Conservation (phyloP, 30 jellyfish, hydroid and myxozoan genomes). For the Phacellophora camtschatica region DNA sequence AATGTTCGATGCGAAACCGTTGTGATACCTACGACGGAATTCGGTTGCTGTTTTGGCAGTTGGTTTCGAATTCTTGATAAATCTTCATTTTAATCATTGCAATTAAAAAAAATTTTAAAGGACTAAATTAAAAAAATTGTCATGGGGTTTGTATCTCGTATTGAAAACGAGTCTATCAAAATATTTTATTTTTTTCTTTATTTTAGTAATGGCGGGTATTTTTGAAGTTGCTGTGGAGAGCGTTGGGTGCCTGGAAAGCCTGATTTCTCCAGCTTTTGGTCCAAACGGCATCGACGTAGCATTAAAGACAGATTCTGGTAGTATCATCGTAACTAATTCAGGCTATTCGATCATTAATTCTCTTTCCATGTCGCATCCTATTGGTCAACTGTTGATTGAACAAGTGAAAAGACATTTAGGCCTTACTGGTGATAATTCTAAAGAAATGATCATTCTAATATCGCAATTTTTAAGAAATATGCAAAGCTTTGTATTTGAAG, state of each 20-base stretch:
- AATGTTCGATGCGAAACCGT: too few species aligned
- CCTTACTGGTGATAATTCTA: constrained; percentile 55
- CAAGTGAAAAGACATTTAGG: constrained; percentile 17
- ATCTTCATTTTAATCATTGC: too few species aligned
- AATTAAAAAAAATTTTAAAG: too few species aligned
- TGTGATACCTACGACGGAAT: too few species aligned
- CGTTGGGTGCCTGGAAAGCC: background rate
- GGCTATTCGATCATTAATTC: constrained; percentile 37
- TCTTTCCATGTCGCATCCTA: constrained; percentile 39
- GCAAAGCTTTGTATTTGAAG: background rate
- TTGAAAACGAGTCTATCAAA: too few species aligned
- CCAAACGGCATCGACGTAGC: constrained; percentile 74
- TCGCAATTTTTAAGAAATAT: constrained; percentile 6
- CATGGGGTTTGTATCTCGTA: too few species aligned
- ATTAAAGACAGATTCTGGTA: constrained; percentile 47
- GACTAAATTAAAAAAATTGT: too few species aligned
- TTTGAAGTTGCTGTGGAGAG: constrained; percentile 39
- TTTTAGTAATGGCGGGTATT: constrained; percentile 43
- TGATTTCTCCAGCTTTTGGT: constrained; percentile 45
- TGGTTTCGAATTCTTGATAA: too few species aligned
- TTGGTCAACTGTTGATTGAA: constrained; percentile 9
- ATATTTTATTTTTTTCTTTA: too few species aligned
- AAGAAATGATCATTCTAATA: constrained; percentile 25
- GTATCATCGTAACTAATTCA: constrained; percentile 51
- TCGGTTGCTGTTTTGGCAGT: too few species aligned